Conservation (phyloP, 37 sponge, comb jelly and placozoan genomes). For the Cladorhizidae sp. region DNA sequence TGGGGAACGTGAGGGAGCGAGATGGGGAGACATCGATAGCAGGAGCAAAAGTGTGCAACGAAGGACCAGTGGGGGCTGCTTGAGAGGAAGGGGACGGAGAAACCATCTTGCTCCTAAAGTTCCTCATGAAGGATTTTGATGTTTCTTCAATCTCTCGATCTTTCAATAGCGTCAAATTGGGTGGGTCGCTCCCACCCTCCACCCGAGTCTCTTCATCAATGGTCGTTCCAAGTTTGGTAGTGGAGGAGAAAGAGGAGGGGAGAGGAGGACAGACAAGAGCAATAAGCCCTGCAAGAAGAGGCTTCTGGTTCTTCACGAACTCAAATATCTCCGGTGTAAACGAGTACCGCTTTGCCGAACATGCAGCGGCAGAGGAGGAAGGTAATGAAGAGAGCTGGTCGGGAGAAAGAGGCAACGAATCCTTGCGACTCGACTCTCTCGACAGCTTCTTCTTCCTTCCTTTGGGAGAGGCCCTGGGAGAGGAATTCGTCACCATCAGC, state of each 20-base stretch:
- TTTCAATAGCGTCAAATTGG: not conserved
- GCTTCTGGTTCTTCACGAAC: constrained; percentile 35
- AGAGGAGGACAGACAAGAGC: constrained; percentile 38
- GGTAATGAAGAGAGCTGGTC: not conserved
- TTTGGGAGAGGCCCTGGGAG: constrained; percentile 21
- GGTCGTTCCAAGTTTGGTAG: not conserved
- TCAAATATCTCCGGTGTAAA: constrained; percentile 42
- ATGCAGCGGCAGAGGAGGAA: not conserved
- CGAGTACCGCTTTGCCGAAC: not conserved
- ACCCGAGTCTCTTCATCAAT: not conserved
- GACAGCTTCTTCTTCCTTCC: not conserved
- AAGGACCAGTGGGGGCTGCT: too few relatives aligned
- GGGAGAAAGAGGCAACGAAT: not conserved
- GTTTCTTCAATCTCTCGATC: not conserved
- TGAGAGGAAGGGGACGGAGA: not conserved
- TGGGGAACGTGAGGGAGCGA: not conserved
- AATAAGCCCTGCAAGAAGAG: constrained; percentile 47
- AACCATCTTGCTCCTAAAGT: not conserved
- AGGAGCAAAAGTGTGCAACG: too few relatives aligned
- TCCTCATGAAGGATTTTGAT: not conserved
- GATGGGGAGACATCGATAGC: too few relatives aligned
- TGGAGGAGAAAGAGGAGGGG: not conserved
- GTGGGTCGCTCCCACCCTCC: not conserved
- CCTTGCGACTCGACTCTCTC: constrained; percentile 1
- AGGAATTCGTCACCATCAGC: not conserved